Base-by-base conservation (phyloP, 2,888 invertebrate species). In the Synanthedon formicaeformis region DNA sequence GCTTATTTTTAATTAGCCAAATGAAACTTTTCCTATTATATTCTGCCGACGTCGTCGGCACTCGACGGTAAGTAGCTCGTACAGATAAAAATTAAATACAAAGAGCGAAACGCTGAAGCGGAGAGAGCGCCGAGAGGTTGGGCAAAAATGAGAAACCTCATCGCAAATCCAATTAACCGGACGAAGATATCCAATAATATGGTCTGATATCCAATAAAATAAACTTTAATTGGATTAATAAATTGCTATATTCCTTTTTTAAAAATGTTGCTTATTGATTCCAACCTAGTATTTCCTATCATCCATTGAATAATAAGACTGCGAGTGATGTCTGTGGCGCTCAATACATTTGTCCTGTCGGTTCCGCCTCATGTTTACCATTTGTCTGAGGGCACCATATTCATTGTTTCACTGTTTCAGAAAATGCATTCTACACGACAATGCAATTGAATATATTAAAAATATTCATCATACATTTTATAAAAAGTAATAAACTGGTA, bases 1-100 rank as follows among this genome's bases (percentile, higher is more conserved):
- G 77, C 73, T 80, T 77, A 75, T 80, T 84, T 83, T 83, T 84
- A 84, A 84, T 84, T 83, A 85, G 77, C 77, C 69, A 80, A 82
- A 84, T 82, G 81, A 80, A 82, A 82, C 76, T 82, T 82, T 83
- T 77, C 75, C 78, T 76, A 78, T 81, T 82, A 79, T 77, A 75
- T 74, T 78, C 71, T 64, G 63, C 70, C 69, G 34, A 34, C 34
- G 67, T 67, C 71, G 76, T 64, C 68, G 68, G 71, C 67, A 71
- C 65, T 71, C 66, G 63, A 61, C 61, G 62, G 61, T 67, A 57
- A 58, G 58, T 58, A 57, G 58, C 53, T 56, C 55, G 56, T 67
- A 69, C 63, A 74, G 74, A 76, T 76, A 76, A 76, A 78, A 78
- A 81, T 77, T 75, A 76, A 78, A 76, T 74, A 76, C 74, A 72